Base-by-base conservation (phyloP, 1,140 invertebrate species). In the Drosophila mayri region DNA sequence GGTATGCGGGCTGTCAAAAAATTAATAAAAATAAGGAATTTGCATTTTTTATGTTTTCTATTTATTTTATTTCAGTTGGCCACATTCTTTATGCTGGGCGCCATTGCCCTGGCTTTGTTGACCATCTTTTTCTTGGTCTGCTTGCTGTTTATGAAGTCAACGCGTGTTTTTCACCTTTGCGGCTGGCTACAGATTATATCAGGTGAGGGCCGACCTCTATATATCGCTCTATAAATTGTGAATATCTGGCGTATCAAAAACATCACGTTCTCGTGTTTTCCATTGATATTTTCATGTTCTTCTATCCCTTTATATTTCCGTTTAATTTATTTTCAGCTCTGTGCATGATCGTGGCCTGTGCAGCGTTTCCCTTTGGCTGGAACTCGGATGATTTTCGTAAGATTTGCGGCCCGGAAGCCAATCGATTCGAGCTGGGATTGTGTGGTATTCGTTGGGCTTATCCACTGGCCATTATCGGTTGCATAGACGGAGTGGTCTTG, bases 391-490 rank as follows among this genome's bases (percentile, higher is more conserved):
- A 95, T 64, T 97, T 99, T 10, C 95, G 95, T 57, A 95, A 96
- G 74, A 97, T 99, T 1, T 99, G 99, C 90, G 98, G 98, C 0
- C 94, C 95, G 12, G 94, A 96, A 10, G 96, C 97, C 2, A 95
- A 95, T 78, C 95, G 95, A 37, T 98, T 96, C 91, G 94, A 95
- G 84, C 94, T 96, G 76, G 96, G 96, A 43, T 94, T 96, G 11
- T 99, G 99, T 92, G 96, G 95, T 40, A 95, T 99, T 18, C 95
- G 98, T 75, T 99, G 99, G 99, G 98, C 98, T 1, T 99, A 98
- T 93, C 95, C 99, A 9, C 94, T 99, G 65, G 98, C 98, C 14
- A 96, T 98, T 54, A 98, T 99, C 52, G 96, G 97, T 0, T 97
- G 98, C 66, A 93, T 99, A 71, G 98, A 99, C 93, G 97, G 97